phyloP scores from a whole-genome alignment of 2,888 invertebrate genomes.

The Tetrapedia diversipes region DNA sequence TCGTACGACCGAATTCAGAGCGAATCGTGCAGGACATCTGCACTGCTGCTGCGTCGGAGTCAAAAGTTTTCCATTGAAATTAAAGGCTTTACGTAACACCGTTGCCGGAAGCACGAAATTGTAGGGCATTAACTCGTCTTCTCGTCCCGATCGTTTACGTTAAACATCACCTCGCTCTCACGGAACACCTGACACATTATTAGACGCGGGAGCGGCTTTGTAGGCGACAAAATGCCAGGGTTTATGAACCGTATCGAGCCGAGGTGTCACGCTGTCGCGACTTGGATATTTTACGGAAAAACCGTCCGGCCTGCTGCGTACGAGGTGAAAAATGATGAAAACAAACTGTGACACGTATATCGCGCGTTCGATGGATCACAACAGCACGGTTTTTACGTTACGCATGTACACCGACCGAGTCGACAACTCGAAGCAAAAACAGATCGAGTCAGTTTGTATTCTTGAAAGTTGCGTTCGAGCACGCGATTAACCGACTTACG shows the following conservation, averaged over 20 bases:
- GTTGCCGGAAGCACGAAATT: slow-evolving; percentile 41
- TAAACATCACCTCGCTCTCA: slow-evolving; percentile 6
- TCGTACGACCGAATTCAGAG: background rate
- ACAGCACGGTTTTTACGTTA: no score
- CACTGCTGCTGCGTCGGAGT: background rate
- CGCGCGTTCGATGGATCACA: no score
- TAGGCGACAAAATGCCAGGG: slow-evolving; percentile 22
- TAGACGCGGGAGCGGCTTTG: background rate
- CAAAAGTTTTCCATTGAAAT: slow-evolving; percentile 21
- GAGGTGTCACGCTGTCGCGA: background rate
- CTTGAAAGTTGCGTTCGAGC: no score
- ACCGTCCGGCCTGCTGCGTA: no score
- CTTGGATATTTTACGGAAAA: no score
- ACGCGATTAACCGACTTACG: no score
- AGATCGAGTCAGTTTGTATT: no score
- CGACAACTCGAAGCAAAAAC: no score
- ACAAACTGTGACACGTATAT: no score
- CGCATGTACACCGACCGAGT: no score
- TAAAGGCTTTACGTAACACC: slow-evolving; percentile 28
- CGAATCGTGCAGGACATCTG: slow-evolving; percentile 5
- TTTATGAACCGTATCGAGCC: background rate
- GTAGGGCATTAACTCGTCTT: slow-evolving; percentile 17
- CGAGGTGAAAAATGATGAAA: no score
- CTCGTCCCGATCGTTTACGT: background rate
- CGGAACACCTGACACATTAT: slow-evolving; percentile 31